Base-by-base conservation (phyloP, 2,797 vertebrate species). In the Melopsittacus undulatus region DNA sequence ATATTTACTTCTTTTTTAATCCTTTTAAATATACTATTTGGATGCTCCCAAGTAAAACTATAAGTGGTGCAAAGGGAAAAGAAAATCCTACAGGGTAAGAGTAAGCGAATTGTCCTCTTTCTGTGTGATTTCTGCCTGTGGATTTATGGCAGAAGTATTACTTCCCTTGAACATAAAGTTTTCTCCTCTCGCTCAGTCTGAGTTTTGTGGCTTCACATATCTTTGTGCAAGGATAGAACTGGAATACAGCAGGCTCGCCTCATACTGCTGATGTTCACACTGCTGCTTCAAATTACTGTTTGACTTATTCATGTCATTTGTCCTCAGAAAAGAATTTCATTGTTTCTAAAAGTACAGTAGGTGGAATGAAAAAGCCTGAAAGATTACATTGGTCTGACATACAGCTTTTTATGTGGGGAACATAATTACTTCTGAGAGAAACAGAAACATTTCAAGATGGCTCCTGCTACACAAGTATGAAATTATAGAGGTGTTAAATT, bases 281-380 rank as follows among this genome's bases (percentile, higher is more conserved):
- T 1, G 30, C 46, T 64, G 24, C 69, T 86, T 76, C 57, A 90
- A 95, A 93, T 94, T 87, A 49, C 89, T 57, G 29, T 87, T 92
- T 96, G 91, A 90, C 91, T 97, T 96, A 94, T 77, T 90, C 83
- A 79, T 43, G 22, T 54, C 61, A 84, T 97, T 95, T 94, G 72
- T 96, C 77, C 91, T 93, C 68, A 61, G 70, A 95, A 95, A 85
- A n/a, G 57, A 80, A 32, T 87, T 90, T 70, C 67, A 85, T 72
- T 84, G 80, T 94, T 94, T 87, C 88, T 21, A 72, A 89, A 96
- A 72, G 78, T 93, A n/a, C 74, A 66, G 64, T 43, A 80, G 72
- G 51, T 54, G 66, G 72, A 94, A 72, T 75, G 90, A 81, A 96
- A 95, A 85, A 34, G 48, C 77, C 78, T 95, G 85, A 87, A 94